Conservation (phyloP, 2,113 vertebrate species). For the Lasiurus cinereus region DNA sequence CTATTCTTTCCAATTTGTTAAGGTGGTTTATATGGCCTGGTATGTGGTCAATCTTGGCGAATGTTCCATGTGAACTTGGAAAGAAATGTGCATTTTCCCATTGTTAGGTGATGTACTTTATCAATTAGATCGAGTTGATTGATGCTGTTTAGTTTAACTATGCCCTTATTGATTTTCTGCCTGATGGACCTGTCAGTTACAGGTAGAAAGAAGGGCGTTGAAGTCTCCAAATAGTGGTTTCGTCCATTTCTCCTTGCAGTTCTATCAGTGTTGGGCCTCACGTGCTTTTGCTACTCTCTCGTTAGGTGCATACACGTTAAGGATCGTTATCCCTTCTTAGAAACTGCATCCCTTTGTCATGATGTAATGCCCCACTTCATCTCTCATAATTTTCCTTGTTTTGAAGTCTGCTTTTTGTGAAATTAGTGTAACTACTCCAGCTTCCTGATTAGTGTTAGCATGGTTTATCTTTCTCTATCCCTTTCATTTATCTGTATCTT, state of each 20-base stretch:
- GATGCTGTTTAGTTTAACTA: background rate
- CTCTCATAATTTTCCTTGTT: background rate
- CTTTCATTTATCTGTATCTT: background rate
- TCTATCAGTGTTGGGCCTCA: background rate
- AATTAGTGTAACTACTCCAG: background rate
- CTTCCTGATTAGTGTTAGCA: background rate
- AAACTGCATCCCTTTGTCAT: background rate
- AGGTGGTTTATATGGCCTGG: background rate
- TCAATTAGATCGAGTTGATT: too few relatives aligned
- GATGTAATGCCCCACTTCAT: background rate
- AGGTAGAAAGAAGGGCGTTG: background rate
- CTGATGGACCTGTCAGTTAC: background rate
- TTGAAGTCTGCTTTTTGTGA: background rate
- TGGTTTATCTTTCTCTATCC: background rate
- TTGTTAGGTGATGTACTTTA: background rate
- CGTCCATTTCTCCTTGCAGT: background rate
- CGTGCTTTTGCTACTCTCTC: background rate
- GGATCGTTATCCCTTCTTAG: background rate
- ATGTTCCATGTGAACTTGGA: background rate
- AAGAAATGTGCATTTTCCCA: background rate
- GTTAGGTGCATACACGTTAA: background rate
- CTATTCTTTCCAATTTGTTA: background rate
- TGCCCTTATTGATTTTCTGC: background rate
- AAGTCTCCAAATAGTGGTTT: background rate
- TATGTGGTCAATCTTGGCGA: background rate